These are phyloP conservation scores for Pelmatolapia mariae DNA, from an alignment of 2,113 vertebrate genomes.

Conservation along the genomic window DNA sequence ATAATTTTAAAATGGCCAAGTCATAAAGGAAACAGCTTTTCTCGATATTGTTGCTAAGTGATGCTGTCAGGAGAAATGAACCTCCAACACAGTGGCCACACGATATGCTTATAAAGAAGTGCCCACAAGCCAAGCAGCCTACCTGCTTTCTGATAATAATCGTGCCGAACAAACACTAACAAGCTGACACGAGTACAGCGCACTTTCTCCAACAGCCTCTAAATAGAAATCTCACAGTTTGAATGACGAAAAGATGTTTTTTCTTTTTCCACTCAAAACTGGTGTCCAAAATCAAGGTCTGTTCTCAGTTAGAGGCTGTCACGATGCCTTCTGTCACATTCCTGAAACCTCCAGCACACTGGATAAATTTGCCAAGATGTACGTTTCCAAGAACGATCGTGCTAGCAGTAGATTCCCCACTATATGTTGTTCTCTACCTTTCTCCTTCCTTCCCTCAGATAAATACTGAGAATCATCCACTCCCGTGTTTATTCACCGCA, in stretches of 20 bases:
- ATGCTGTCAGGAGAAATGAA: neutral
- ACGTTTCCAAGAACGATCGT: conserved; percentile 15
- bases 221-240: conserved; percentile 24
- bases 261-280: neutral
- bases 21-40: neutral
- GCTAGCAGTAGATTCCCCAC: neutral
- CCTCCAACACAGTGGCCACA: neutral
- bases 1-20: neutral
- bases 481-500: neutral
- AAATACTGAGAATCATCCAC: neutral
- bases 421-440: neutral
- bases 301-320: conserved; percentile 39
- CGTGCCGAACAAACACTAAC: neutral
- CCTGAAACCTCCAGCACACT: conserved; percentile 11
- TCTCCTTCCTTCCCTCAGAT: neutral
- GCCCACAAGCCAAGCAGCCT: neutral
- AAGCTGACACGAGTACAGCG: neutral
- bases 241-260: conserved; percentile 3
- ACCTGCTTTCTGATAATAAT: neutral
- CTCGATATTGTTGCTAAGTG: neutral
- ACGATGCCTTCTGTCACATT: conserved; percentile 20
- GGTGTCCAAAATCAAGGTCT: conserved; percentile 19
- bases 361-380: conserved; percentile 16
- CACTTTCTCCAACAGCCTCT: neutral
- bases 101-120: neutral